These are phyloP conservation scores for Heliconius ethilla DNA, from an alignment of 2,888 invertebrate genomes.

Conservation along the genomic window DNA sequence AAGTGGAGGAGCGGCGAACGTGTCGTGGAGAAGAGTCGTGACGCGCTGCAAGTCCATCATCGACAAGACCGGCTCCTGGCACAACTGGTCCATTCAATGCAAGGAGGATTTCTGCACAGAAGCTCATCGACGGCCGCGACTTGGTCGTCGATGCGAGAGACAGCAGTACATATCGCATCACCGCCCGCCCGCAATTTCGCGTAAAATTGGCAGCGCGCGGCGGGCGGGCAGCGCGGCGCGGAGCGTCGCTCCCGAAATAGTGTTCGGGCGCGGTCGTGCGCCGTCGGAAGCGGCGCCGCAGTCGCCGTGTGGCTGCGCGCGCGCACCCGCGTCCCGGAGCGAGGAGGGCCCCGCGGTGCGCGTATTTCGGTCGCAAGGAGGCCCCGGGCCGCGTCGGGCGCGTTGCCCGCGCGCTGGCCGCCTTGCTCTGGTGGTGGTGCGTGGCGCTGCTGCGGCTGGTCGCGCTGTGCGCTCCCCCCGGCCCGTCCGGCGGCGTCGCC, in stretches of 20 bases:
- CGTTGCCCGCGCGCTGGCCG: constrained; percentile 80
- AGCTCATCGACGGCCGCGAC: constrained; percentile 53
- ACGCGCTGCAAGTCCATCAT: constrained; percentile 49
- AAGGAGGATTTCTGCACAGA: constrained; percentile 56
- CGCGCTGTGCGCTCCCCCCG: constrained; percentile 78
- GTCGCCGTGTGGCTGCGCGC: constrained; percentile 81
- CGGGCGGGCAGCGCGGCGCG: constrained; percentile 78
- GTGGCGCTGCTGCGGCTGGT: constrained; percentile 81
- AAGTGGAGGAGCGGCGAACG: constrained; percentile 63
- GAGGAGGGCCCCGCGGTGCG: constrained; percentile 71
- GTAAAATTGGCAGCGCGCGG: constrained; percentile 81
- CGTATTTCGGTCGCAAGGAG: constrained; percentile 78
- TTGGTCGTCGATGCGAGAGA: constrained; percentile 67
- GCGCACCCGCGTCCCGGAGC: constrained; percentile 74
- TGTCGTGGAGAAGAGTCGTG: constrained; percentile 52
- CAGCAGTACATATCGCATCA: constrained; percentile 79
- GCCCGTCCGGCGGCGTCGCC: constrained; percentile 64
- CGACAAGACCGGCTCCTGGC: constrained; percentile 30
- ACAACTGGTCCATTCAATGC: constrained; percentile 52
- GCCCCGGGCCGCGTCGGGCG: constrained; percentile 77
- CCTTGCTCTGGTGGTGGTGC: constrained; percentile 81
- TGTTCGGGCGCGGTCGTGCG: constrained; percentile 80
- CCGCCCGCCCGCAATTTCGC: constrained; percentile 82
- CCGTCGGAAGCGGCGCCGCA: constrained; percentile 76
- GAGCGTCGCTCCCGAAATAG: constrained; percentile 81